Percentiles rank a stretch among this genome's conserved stretches.
These are phyloP conservation scores for Adelphocoris suturalis DNA, from an alignment of 2,888 invertebrate species.

Conservation along the genomic window DNA sequence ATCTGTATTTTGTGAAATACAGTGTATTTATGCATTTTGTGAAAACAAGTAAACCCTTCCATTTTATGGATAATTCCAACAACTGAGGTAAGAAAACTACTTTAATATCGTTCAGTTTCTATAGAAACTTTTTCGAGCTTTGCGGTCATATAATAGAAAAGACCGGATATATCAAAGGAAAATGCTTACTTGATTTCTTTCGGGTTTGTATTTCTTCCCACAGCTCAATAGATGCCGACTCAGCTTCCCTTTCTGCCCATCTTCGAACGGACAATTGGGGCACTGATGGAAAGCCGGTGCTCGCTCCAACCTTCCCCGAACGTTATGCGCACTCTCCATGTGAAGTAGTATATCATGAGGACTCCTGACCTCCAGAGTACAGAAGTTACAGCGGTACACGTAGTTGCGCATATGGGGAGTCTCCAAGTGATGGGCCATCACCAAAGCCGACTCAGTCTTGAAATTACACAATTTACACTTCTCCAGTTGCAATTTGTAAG, in stretches of 20 bases:
- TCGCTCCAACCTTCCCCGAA: conserved; percentile 89
- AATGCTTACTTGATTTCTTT: conserved; percentile 83
- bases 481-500: conserved; percentile 86
- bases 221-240: conserved; percentile 93
- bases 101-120: no score
- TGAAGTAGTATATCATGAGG: conserved; percentile 94
- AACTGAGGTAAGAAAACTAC: no score
- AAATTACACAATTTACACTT: conserved; percentile 94
- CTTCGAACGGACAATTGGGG: conserved; percentile 95
- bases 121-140: no score
- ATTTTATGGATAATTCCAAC: no score
- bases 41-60: no score
- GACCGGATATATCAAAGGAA: no score
- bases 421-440: conserved; percentile 92
- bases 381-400: conserved; percentile 91
- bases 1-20: no score
- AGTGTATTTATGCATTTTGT: no score
- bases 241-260: conserved; percentile 94
- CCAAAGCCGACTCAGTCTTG: conserved; percentile 90
- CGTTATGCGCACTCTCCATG: conserved; percentile 93
- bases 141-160: no score
- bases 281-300: conserved; percentile 94
- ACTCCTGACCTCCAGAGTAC: conserved; percentile 88
- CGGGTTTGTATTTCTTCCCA: conserved; percentile 92
- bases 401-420: conserved; percentile 95